Base-by-base conservation (phyloP, 53 echinoderm and acorn worm genomes). In the Paracentrotus lividus region DNA sequence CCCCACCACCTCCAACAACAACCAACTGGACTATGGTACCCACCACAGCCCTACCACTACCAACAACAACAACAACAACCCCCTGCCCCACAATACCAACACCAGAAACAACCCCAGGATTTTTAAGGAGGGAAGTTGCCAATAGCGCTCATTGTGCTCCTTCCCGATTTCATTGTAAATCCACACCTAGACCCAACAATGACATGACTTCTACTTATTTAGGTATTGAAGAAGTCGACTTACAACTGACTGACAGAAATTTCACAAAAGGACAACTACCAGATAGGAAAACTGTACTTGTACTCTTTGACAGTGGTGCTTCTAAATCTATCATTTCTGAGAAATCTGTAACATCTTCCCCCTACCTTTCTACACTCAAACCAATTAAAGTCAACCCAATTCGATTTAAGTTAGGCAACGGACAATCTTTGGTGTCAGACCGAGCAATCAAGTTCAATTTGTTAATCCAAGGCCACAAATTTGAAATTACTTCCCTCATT, bases 241-340 rank as follows among this genome's bases (percentile, higher is more conserved):
- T 93, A 34, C 29, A 85, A 18, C 31, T 93, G 27, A 85, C 26
- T 53, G 61, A 61, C 49, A 85, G 77, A 45, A 94, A 89, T 75
- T 90, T 78, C 81, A 49, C 68, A 31, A 54, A 36, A 77, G 94
- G 94, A 68, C 45, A 47, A 40, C 57, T 94, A 24, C 52, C 58
- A 1, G 76, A 54, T 92, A 87, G 94, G 12, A 94, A 94, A 20
- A 55, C 49, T 5, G 21, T 94, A 26, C 84, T 94, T 2, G 27
- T 92, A 32, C 26, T 92, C 3, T 94, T 94, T 61, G 94, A 94
- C 26, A 94, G 94, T 69, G 94, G 94, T 61, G 92, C 94, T n/a
- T 65, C 92, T 8, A 69, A 69, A 57, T 44, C 94, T 5, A 36
- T 94, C 2, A 65, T 91, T 23, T 85, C 85, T 53, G 34, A 14